Evolutionary conservation across 2,797 vertebrate genomes (phyloP).

Genomic region (Strix occidentalis): DNA sequence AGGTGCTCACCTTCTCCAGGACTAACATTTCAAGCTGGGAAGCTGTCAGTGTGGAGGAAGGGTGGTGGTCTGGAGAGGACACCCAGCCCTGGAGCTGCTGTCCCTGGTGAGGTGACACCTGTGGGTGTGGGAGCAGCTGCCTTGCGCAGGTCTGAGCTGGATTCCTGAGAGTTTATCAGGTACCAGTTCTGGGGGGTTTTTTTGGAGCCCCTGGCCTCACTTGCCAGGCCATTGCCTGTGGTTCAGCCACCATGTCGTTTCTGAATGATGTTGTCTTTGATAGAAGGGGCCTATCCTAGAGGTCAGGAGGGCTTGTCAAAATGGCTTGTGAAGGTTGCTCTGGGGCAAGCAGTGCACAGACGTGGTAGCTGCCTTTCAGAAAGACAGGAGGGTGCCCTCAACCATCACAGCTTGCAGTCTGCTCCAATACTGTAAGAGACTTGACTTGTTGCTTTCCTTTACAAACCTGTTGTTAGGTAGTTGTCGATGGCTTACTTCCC

Average conservation of each 20-base stretch:
- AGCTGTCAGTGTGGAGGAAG: neutral
- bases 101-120: neutral
- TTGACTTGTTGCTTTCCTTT: neutral
- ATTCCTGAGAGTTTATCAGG: neutral
- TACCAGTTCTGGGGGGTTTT: neutral
- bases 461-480: constrained; percentile 65
- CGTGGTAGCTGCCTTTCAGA: neutral
- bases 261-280: neutral
- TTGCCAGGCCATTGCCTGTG: neutral
- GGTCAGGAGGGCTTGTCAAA: neutral
- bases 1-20: rapidly evolving
- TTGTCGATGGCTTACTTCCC: constrained; percentile 83
- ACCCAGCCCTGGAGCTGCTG: rapidly evolving
- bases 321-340: neutral
- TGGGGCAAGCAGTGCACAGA: neutral
- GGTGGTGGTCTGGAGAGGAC: neutral
- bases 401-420: rapidly evolving
- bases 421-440: neutral
- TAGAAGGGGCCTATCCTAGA: neutral
- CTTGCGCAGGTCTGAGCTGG: neutral
- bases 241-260: neutral
- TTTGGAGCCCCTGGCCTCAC: neutral
- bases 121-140: neutral
- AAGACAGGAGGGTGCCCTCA: neutral
- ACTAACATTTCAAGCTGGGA: neutral